Evolutionary conservation across 53 echinoderm and acorn worm genomes (phyloP), one percentile per base, ranked within the genome.

Genomic region (Hippasteria phrygiana): DNA sequence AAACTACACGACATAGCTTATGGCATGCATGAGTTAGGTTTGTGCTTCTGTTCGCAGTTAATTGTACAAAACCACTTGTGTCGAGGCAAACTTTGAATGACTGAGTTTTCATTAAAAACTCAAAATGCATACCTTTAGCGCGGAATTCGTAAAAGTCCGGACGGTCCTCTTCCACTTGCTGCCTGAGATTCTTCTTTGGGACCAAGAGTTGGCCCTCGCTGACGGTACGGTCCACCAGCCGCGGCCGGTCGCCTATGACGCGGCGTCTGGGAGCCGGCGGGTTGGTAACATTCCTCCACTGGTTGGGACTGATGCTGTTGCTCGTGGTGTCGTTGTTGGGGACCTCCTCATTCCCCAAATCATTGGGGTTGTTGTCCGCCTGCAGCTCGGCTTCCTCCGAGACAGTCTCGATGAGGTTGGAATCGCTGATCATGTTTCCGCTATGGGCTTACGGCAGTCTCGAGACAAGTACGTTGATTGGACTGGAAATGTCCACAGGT

Each of bases 61-160:
- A n/a, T n/a, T n/a, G n/a, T n/a, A n/a, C n/a, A n/a, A n/a, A n/a
- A n/a, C n/a, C 3, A 28, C 14, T 8, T 48, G 48, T 48, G 48
- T 14, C 48, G 8, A 10, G 48, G 8, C 8, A 14, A 48, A 48
- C 8, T 48, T 48, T 48, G 48, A 8, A 10, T 48, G 48, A 48
- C 14, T 48, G 48, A 8, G 48, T 48, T 48, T 48, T 48, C 14
- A 48, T 48, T 48, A 48, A 8, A 48, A 48, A 48, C n/a, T n/a
- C n/a, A n/a, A n/a, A n/a, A 13, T 0, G 43, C 27, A 70, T 38
- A 86, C 97, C 97, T 93, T 92, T 93, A 20, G 97, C 95, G 5
- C 94, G 92, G 65, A 92, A 78, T 73, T 97, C 97, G 56, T 88
- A 97, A 73, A 93, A 97, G 75, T 97, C 97, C 9, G 97, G 97